Evolutionary conservation across 2,113 vertebrate genomes (phyloP).

Genomic region (Struthidea cinerea): DNA sequence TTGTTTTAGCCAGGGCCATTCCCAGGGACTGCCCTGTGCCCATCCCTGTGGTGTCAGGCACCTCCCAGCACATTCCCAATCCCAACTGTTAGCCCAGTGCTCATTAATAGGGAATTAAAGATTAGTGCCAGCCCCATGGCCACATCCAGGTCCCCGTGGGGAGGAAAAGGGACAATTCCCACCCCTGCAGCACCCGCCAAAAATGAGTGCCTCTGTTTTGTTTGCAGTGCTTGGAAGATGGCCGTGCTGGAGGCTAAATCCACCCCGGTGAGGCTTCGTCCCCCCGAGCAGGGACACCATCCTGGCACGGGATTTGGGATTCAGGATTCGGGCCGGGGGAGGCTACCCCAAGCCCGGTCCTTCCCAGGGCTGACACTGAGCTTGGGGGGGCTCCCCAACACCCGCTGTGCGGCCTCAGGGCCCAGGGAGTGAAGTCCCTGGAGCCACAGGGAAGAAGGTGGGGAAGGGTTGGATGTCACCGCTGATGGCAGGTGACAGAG

Average conservation of each 20-base stretch:
- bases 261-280: conserved; percentile 79
- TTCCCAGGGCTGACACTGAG: not conserved
- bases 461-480: not conserved
- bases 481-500: not conserved
- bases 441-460: not conserved
- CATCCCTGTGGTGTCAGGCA: fast-evolving
- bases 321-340: not conserved
- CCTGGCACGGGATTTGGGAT: not conserved
- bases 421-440: not conserved
- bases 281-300: not conserved
- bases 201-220: not conserved
- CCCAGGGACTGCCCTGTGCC: not conserved
- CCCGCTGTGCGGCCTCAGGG: not conserved
- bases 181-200: not conserved
- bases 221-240: conserved; percentile 89
- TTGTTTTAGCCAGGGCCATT: fast-evolving
- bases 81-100: fast-evolving
- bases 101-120: not conserved
- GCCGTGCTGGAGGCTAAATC: conserved; percentile 83
- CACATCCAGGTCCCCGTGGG: fast-evolving
- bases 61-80: not conserved
- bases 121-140: fast-evolving
- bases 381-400: not conserved
- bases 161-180: not conserved
- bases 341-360: not conserved